Conservation (phyloP, 2,888 invertebrate genomes). For the Plagodis pulveraria region DNA sequence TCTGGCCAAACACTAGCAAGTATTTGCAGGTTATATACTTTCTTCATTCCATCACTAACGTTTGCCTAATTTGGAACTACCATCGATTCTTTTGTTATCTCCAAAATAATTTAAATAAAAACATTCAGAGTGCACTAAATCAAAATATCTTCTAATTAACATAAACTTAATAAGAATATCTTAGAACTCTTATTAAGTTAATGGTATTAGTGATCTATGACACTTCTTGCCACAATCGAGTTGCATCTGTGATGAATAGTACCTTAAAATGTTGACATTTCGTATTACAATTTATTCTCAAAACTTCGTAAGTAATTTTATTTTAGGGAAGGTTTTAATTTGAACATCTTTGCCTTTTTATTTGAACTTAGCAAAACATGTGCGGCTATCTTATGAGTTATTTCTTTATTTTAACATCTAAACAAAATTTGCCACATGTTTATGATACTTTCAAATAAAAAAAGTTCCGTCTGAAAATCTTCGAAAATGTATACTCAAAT, state of each 20-base stretch:
- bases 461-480: slow-evolving; percentile 37
- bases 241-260: slow-evolving; percentile 74
- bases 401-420: not conserved
- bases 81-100: slow-evolving; percentile 45
- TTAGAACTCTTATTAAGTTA: too few species aligned
- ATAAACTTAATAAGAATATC: too few species aligned
- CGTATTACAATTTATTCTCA: slow-evolving; percentile 39
- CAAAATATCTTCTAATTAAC: not conserved
- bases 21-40: too few species aligned
- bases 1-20: too few species aligned
- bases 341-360: slow-evolving; percentile 16
- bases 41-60: slow-evolving; percentile 11
- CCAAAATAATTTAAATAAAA: slow-evolving; percentile 41
- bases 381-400: not conserved
- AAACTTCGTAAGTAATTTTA: slow-evolving; percentile 32
- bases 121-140: slow-evolving; percentile 2
- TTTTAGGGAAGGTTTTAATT: slow-evolving; percentile 34
- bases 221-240: slow-evolving; percentile 64
- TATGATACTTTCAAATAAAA: slow-evolving; percentile 51
- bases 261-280: slow-evolving; percentile 52
- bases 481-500: slow-evolving; percentile 14
- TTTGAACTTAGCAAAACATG: slow-evolving; percentile 49
- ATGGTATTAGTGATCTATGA: slow-evolving; percentile 4
- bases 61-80: slow-evolving; percentile 22
- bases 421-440: slow-evolving; percentile 27